Percentiles rank a stretch among this genome's conserved stretches.
phyloP scores from a whole-genome alignment of 2,888 invertebrate genomes.

The Barypeithes pellucidus region DNA sequence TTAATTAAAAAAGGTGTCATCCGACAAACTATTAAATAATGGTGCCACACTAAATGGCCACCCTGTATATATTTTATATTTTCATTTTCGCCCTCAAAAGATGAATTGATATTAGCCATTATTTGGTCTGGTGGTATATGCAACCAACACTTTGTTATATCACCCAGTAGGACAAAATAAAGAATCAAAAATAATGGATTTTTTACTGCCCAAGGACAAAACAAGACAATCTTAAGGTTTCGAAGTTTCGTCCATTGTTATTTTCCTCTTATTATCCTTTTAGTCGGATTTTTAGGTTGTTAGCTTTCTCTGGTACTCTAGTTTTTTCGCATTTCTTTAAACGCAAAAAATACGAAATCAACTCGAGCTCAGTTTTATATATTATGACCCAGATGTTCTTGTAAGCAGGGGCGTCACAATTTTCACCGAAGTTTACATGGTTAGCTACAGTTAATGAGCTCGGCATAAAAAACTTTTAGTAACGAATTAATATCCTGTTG shows the following conservation, averaged over 20 bases:
- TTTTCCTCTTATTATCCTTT: constrained; percentile 33
- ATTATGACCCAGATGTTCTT: constrained; percentile 6
- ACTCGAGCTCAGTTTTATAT: constrained; percentile 2
- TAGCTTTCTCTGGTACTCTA: constrained; percentile 20
- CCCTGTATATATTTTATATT: background rate
- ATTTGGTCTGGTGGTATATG: background rate
- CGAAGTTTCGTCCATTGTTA: constrained; percentile 39
- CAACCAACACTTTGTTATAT: constrained; percentile 20
- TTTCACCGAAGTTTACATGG: no score
- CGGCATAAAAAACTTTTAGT: no score
- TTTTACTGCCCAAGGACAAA: constrained; percentile 29
- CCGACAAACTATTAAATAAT: no score
- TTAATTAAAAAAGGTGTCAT: no score
- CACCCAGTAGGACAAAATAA: constrained; percentile 13
- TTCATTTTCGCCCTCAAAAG: no score
- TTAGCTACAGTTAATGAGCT: no score
- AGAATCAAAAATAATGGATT: constrained; percentile 38
- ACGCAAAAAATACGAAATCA: constrained; percentile 5
- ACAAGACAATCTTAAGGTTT: constrained; percentile 31
- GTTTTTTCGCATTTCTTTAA: constrained; percentile 12
- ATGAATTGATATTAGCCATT: background rate
- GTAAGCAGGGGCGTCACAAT: background rate
- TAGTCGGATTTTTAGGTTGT: constrained; percentile 31
- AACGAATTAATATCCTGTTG: no score
- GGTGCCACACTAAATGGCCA: no score